These are phyloP conservation scores for Gorsachius goisagi DNA, from an alignment of 2,113 vertebrate genomes.

Conservation along the genomic window DNA sequence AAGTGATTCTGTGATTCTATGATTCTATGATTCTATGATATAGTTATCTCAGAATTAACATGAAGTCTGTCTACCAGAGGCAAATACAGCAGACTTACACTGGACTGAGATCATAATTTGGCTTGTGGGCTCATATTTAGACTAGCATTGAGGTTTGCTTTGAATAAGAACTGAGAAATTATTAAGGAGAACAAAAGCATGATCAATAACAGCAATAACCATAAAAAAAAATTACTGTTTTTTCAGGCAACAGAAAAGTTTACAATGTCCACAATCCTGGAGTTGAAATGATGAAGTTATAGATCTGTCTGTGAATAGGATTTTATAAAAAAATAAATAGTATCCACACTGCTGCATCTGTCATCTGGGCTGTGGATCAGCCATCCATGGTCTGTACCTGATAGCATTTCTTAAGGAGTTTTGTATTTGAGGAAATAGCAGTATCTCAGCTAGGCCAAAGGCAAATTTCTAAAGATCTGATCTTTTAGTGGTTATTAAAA, in stretches of 20 bases:
- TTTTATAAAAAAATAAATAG: not conserved
- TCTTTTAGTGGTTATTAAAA: not conserved
- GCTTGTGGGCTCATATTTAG: not conserved
- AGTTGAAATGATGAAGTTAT: not conserved
- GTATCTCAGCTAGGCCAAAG: not conserved
- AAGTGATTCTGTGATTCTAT: too few species aligned
- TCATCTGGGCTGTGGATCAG: not conserved
- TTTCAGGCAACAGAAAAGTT: not conserved
- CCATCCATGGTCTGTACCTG: not conserved
- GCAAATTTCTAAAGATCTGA: not conserved
- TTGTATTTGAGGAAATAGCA: not conserved
- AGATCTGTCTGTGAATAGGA: not conserved
- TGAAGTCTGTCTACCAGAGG: not conserved
- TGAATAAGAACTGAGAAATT: not conserved
- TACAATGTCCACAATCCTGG: not conserved
- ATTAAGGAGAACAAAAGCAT: not conserved
- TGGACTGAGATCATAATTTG: not conserved
- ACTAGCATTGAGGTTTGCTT: not conserved
- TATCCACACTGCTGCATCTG: not conserved
- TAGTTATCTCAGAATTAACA: not conserved
- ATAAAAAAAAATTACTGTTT: not conserved
- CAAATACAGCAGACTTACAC: not conserved
- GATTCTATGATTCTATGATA: too few species aligned
- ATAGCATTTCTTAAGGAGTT: not conserved
- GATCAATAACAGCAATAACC: not conserved